phyloP scores from a whole-genome alignment of 2,113 vertebrate genomes.

The Pongo abelii region DNA sequence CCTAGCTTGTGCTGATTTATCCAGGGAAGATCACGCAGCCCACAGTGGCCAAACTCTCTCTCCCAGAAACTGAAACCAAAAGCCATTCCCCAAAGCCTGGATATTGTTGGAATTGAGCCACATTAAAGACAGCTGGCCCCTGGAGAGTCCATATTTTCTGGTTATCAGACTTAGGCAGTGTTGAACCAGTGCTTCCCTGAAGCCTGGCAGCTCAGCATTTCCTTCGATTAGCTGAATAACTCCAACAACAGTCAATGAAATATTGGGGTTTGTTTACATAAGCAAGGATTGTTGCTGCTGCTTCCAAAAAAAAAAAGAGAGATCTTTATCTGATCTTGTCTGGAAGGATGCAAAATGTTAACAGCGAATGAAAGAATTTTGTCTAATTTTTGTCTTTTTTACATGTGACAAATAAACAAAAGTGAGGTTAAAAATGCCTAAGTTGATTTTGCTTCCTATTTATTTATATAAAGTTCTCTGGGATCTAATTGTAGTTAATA shows the following conservation, averaged over 20 bases:
- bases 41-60: not conserved
- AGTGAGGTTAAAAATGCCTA: not conserved
- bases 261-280: not conserved
- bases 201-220: not conserved
- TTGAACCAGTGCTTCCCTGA: not conserved
- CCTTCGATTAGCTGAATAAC: conserved; percentile 4
- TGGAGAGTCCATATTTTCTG: not conserved
- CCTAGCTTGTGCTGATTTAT: not conserved
- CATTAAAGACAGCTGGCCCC: not conserved
- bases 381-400: not conserved
- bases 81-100: not conserved
- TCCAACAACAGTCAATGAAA: not conserved
- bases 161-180: rapidly evolving
- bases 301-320: not conserved
- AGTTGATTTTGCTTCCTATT: not conserved
- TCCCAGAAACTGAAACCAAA: not conserved
- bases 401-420: not conserved
- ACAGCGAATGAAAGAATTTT: not conserved
- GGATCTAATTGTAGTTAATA: not conserved
- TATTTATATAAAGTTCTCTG: not conserved
- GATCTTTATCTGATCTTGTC: not conserved
- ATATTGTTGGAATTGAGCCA: not conserved
- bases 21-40: not conserved
- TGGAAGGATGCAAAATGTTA: not conserved
- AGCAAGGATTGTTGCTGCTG: not conserved